A percentile compares a stretch with the other conserved stretches of the same genome.
Evolutionary conservation across 2,113 vertebrate species (phyloP).

Genomic region (Psilopogon haemacephalus): DNA sequence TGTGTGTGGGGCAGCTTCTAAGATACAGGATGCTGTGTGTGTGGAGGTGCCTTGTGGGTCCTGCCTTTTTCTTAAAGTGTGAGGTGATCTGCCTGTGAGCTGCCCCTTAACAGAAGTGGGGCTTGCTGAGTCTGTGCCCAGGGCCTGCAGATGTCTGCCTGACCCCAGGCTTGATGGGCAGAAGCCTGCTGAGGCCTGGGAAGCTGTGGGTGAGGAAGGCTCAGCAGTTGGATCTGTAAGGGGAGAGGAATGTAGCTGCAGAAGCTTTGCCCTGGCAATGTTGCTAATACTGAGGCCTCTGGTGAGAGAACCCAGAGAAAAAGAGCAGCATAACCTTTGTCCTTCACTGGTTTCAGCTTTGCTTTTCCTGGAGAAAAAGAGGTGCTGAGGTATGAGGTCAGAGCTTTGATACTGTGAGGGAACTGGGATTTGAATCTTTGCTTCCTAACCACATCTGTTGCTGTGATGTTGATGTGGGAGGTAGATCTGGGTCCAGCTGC

Average conservation of each 20-base stretch:
- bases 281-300: not conserved
- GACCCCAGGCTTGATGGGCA: not conserved
- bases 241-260: not conserved
- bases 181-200: not conserved
- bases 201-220: not conserved
- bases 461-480: not conserved
- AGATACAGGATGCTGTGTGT: not conserved
- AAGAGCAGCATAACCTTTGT: not conserved
- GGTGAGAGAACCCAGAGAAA: not conserved
- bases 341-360: not conserved
- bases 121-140: not conserved
- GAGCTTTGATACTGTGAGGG: not conserved
- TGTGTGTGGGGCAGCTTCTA: too few relatives aligned
- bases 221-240: not conserved
- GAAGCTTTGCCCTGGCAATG: not conserved
- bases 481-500: not conserved
- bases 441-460: not conserved
- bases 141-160: not conserved
- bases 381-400: not conserved
- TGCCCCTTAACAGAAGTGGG: not conserved
- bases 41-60: not conserved
- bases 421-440: not conserved
- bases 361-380: not conserved
- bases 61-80: not conserved
- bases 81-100: not conserved